phyloP scores from a whole-genome alignment of 2,888 invertebrate genomes.

The Nomada fabriciana region DNA sequence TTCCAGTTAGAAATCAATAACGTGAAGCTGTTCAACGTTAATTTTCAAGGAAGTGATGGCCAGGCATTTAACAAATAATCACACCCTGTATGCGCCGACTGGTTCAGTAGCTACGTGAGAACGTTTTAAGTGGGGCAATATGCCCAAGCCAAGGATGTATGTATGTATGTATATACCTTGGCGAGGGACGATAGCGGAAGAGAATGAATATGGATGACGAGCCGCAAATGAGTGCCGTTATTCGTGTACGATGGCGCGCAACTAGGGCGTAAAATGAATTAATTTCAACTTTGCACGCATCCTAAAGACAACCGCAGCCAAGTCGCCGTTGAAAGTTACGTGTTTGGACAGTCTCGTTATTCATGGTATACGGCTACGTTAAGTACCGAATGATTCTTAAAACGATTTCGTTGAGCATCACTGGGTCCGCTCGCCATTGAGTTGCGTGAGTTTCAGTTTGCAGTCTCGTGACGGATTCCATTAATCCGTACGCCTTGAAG shows the following conservation, averaged over 20 bases:
- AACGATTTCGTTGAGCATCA: constrained; percentile 40
- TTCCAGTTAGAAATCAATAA: neutral
- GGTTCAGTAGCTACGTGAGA: constrained; percentile 35
- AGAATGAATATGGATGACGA: constrained; percentile 78
- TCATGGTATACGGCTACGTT: constrained; percentile 57
- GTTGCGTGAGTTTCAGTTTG: too few relatives aligned
- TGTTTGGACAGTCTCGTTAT: constrained; percentile 52
- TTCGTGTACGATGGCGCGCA: constrained; percentile 61
- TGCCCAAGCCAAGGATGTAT: constrained; percentile 55
- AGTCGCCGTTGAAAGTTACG: constrained; percentile 48
- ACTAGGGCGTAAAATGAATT: constrained; percentile 74
- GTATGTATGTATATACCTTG: constrained; percentile 30
- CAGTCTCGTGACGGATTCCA: neutral
- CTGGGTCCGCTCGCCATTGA: too few relatives aligned
- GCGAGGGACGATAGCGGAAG: constrained; percentile 73
- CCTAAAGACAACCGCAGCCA: constrained; percentile 46
- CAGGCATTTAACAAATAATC: constrained; percentile 16
- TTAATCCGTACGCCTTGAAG: neutral
- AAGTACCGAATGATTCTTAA: constrained; percentile 50
- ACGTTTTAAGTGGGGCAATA: constrained; percentile 68
- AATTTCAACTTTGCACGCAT: constrained; percentile 68
- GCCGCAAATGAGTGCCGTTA: constrained; percentile 69
- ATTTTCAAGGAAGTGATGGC: neutral
- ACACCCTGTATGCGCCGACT: constrained; percentile 24
- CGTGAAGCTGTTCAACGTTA: neutral